Conservation (phyloP, 2,888 invertebrate species). For the Ophion obscuratus region DNA sequence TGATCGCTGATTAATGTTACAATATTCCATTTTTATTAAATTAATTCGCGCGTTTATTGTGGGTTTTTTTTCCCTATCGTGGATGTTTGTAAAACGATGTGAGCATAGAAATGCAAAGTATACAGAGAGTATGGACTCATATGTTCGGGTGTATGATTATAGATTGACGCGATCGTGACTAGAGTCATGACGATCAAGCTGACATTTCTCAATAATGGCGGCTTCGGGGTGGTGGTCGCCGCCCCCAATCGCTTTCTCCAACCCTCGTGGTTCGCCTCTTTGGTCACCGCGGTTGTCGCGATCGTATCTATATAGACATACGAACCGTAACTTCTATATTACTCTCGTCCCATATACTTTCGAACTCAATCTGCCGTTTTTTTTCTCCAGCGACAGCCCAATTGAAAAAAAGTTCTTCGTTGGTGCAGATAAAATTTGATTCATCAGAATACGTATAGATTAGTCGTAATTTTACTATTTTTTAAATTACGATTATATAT, state of each 20-base stretch:
- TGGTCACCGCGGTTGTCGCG: slow-evolving; percentile 50
- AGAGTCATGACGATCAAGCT: slow-evolving; percentile 44
- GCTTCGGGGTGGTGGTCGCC: slow-evolving; percentile 71
- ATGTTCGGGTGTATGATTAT: neutral
- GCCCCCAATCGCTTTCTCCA: slow-evolving; percentile 50
- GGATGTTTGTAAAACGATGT: no score
- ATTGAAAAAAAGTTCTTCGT: neutral
- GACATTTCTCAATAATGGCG: slow-evolving; percentile 75
- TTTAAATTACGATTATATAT: no score
- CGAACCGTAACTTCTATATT: neutral
- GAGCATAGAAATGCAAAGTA: neutral
- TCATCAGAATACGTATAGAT: neutral
- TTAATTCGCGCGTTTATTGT: no score
- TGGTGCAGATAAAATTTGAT: neutral
- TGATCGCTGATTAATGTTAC: no score
- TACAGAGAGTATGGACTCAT: neutral
- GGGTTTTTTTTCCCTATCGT: no score
- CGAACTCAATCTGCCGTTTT: neutral
- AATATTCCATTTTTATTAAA: no score
- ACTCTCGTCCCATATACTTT: neutral
- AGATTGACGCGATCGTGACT: slow-evolving; percentile 20
- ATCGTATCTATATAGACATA: slow-evolving; percentile 17
- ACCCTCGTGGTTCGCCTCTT: slow-evolving; percentile 49
- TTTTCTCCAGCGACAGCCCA: neutral
- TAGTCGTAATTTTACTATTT: no score